Evolutionary conservation across 2,888 invertebrate species (phyloP).

Genomic region (Operophtera brumata): DNA sequence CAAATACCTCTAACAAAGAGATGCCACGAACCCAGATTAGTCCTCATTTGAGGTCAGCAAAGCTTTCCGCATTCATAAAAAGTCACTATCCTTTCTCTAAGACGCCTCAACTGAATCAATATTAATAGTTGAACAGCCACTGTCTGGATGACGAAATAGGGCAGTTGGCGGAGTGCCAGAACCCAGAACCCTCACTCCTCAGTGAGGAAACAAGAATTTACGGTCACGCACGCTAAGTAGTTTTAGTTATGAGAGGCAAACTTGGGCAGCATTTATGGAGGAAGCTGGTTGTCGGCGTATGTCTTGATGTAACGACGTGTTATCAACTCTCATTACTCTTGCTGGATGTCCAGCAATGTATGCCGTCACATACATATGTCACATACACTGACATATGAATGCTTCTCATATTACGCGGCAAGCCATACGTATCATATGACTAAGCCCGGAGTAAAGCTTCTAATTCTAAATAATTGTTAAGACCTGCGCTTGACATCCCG

Average conservation of each 20-base stretch:
- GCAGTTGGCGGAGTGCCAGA: conserved; percentile 24
- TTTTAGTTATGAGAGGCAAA: conserved; percentile 26
- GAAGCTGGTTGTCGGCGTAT: not conserved
- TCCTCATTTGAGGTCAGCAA: conserved; percentile 14
- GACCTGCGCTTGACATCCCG: too few species aligned
- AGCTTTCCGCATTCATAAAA: conserved; percentile 17
- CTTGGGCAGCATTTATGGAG: not conserved
- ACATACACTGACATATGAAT: too few species aligned
- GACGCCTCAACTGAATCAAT: conserved; percentile 23
- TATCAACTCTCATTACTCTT: too few species aligned
- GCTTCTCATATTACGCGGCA: too few species aligned
- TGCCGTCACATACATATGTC: too few species aligned
- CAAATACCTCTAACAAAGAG: not conserved
- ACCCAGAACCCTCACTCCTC: conserved; percentile 22
- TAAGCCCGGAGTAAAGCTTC: too few species aligned
- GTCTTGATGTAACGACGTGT: too few species aligned
- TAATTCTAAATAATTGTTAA: too few species aligned
- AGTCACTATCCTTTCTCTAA: conserved; percentile 11
- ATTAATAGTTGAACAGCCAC: conserved; percentile 26
- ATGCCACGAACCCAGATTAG: not conserved
- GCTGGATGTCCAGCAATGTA: too few species aligned
- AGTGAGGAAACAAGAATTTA: conserved; percentile 29
- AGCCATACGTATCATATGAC: too few species aligned
- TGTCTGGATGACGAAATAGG: conserved; percentile 26
- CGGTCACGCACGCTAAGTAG: conserved; percentile 28